Conservation (phyloP, 2,888 invertebrate genomes). For the Gordius sp. region DNA sequence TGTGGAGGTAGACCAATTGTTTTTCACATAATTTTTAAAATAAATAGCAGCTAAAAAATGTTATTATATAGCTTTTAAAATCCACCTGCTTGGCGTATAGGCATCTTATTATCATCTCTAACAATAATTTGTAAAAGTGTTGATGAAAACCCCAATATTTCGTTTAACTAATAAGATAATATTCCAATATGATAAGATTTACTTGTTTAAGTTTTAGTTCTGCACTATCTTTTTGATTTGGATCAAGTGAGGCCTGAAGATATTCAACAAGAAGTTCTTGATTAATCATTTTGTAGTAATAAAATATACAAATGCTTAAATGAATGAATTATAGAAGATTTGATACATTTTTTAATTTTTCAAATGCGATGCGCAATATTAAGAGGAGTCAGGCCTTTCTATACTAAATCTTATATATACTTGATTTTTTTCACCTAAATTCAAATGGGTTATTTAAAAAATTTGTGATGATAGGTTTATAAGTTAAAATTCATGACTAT, state of each 20-base stretch:
- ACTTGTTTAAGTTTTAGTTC: neutral
- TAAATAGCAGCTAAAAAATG: slow-evolving; percentile 12
- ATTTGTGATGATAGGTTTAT: too few species aligned
- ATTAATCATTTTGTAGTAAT: neutral
- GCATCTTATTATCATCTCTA: neutral
- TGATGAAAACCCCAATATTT: neutral
- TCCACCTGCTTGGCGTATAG: slow-evolving; percentile 6
- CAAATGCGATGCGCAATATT: too few species aligned
- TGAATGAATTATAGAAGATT: neutral
- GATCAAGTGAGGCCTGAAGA: neutral
- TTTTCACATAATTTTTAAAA: slow-evolving; percentile 11
- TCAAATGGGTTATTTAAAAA: too few species aligned
- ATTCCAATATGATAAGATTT: neutral
- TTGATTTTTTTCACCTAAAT: too few species aligned
- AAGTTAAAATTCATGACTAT: too few species aligned
- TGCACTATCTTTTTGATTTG: neutral
- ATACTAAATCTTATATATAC: too few species aligned
- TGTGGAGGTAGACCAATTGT: neutral
- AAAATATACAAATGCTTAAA: neutral
- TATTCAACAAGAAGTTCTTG: neutral
- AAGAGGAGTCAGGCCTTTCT: too few species aligned
- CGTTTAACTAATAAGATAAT: neutral
- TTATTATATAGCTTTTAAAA: neutral
- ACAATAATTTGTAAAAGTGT: slow-evolving; percentile 2
- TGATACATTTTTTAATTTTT: neutral